A percentile compares a stretch with the other conserved stretches of the same genome.
These are phyloP conservation scores for Parasteatoda tepidariorum DNA, from an alignment of 1,140 invertebrate genomes.

Conservation along the genomic window DNA sequence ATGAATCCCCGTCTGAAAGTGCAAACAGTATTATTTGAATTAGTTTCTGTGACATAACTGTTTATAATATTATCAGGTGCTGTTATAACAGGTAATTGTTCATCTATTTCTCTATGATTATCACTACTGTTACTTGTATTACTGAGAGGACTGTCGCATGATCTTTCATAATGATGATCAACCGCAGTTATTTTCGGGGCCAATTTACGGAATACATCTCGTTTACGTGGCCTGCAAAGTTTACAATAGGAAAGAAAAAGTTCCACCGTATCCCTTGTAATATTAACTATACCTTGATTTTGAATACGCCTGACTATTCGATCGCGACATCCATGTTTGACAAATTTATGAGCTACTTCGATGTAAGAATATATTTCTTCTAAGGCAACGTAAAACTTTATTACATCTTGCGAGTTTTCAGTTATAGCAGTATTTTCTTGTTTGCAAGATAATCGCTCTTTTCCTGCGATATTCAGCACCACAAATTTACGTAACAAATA, in stretches of 20 bases:
- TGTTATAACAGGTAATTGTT: neutral
- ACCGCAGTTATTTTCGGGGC: neutral
- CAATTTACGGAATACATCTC: neutral
- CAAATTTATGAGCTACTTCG: conserved; percentile 40
- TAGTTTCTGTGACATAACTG: neutral
- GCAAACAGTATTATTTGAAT: neutral
- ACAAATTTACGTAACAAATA: conserved; percentile 50
- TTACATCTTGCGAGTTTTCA: neutral
- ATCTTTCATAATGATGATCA: neutral
- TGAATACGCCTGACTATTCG: conserved; percentile 33
- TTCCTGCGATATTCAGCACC: conserved; percentile 33
- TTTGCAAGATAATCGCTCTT: conserved; percentile 43
- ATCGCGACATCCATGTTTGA: conserved; percentile 46
- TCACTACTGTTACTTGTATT: conserved; percentile 7
- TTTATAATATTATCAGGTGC: neutral
- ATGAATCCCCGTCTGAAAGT: conserved; percentile 34
- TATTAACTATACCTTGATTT: conserved; percentile 46
- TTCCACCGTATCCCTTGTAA: conserved; percentile 46
- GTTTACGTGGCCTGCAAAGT: conserved; percentile 29
- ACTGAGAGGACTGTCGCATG: conserved; percentile 3
- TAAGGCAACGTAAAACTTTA: conserved; percentile 46
- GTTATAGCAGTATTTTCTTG: conserved; percentile 12
- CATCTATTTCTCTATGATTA: neutral
- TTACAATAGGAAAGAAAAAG: conserved; percentile 51
- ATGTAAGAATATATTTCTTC: conserved; percentile 51